Base-by-base conservation (phyloP, 1,140 invertebrate genomes). In the Drosophila saltans region DNA sequence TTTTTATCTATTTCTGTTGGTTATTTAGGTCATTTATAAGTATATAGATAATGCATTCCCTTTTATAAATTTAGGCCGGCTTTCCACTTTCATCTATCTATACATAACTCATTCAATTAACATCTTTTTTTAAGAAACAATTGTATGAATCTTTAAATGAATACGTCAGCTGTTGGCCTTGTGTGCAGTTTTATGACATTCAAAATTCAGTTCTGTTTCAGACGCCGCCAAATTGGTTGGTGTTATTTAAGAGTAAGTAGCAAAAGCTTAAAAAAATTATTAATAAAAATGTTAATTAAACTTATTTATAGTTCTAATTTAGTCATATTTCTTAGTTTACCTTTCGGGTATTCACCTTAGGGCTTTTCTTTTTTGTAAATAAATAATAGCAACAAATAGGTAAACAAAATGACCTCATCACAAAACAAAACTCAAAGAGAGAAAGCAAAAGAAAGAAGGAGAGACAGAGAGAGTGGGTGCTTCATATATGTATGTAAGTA, bases 331-430 rank as follows among this genome's bases (percentile, higher is more conserved):
- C 16, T 40, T 39, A 36, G 62, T 71, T 16, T 28, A 33, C 3
- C 30, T 21, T 59, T 59, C 40, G 65, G 56, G 56, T 45, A 45
- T 45, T 56, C 33, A 65, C 48, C 41, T 11, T 33, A 10, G 61
- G 9, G 10, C 11, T 68, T 60, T 58, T 36, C 56, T 39, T 33
- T 59, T 36, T 24, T 59, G 57, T 59, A 59, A 59, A 59, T 59
- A 59, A 59, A 58, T 57, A 57, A 58, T 36, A 36, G 2, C 21
- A 41, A 61, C 33, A 40, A 40, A 24, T 21, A 41, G 24, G 36
- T 72, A 78, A 78, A 72, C 69, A 78, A 73, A 78, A 73, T 78
- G 75, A 78, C 69, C 68, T 79, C 65, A 79, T 41, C 56, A 55
- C 4, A 26, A 33, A 26, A 43, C 69, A 63, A 52, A 48, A 67